Percentiles rank a stretch among this genome's conserved stretches.
phyloP scores from a whole-genome alignment of 2,888 invertebrate genomes.

The Platycnemis pennipes region DNA sequence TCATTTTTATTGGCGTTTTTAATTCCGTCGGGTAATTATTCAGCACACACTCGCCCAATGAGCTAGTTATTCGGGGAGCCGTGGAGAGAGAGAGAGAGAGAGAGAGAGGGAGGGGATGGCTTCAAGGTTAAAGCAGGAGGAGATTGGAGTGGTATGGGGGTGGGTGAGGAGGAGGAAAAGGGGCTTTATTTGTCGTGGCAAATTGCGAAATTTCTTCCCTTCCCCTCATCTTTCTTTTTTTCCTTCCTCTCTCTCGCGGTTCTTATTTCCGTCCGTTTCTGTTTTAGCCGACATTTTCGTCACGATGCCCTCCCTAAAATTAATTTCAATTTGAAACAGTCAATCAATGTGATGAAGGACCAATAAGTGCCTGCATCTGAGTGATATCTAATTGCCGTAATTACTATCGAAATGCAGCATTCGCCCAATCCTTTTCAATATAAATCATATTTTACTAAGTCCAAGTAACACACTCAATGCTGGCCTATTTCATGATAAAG shows the following conservation, averaged over 20 bases:
- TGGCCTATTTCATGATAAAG: too few relatives aligned
- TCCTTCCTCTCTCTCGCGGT: neutral
- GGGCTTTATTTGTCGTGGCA: neutral
- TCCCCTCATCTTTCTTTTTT: too few relatives aligned
- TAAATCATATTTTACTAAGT: too few relatives aligned
- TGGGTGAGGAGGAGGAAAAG: neutral
- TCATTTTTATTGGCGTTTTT: conserved; percentile 21
- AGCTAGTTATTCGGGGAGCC: neutral
- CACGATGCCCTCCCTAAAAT: neutral
- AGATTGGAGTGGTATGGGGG: neutral
- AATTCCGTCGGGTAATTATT: conserved; percentile 17
- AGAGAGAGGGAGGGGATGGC: neutral
- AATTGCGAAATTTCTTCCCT: conserved; percentile 9
- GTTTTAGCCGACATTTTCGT: neutral
- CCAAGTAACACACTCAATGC: too few relatives aligned
- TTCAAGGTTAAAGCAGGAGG: neutral
- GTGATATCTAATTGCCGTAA: conserved; percentile 5
- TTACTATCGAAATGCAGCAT: neutral
- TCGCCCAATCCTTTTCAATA: neutral
- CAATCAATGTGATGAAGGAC: conserved; percentile 22
- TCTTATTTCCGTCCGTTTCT: neutral
- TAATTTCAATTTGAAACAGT: conserved; percentile 15
- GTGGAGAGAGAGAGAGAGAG: neutral
- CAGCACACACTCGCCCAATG: neutral
- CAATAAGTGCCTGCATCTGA: neutral